Evolutionary conservation across 2,113 vertebrate species (phyloP).

Genomic region (Edolisoma coerulescens): DNA sequence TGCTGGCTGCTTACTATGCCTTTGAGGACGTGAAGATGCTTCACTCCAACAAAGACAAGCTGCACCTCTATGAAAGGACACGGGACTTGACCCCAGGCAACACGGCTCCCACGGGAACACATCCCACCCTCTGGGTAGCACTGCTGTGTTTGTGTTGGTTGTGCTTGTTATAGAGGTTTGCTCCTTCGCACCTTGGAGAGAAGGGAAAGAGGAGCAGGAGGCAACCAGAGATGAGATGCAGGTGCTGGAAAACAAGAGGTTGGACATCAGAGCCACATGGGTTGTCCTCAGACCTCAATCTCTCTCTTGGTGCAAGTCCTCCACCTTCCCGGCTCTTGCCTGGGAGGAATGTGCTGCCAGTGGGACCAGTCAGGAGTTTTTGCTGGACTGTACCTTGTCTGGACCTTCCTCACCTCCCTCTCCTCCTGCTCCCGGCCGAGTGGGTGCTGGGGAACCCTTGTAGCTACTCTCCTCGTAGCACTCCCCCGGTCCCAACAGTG

Average conservation of each 20-base stretch:
- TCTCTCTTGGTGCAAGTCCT: background rate
- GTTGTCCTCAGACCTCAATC: background rate
- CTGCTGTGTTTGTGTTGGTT: conserved; percentile 69
- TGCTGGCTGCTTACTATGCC: conserved; percentile 95
- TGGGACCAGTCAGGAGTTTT: background rate
- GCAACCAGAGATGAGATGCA: background rate
- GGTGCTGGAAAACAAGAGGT: background rate
- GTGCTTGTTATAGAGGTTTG: conserved; percentile 66
- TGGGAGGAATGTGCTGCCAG: background rate
- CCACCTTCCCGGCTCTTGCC: background rate
- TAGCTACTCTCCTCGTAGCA: background rate
- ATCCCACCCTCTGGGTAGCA: conserved; percentile 7
- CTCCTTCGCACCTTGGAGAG: background rate
- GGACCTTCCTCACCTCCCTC: background rate
- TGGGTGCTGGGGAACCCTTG: background rate
- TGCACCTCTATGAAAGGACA: conserved; percentile 88
- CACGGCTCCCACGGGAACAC: background rate
- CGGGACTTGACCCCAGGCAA: conserved; percentile 54
- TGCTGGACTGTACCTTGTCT: background rate
- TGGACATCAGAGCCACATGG: background rate
- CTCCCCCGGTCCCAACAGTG: background rate
- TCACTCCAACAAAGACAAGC: conserved; percentile 89
- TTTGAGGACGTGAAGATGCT: conserved; percentile 95
- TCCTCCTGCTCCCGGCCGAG: background rate
- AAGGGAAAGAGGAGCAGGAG: background rate